Evolutionary conservation across 2,113 vertebrate species (phyloP), one percentile per base, ranked within the genome.

Genomic region (Podocnemis expansa): DNA sequence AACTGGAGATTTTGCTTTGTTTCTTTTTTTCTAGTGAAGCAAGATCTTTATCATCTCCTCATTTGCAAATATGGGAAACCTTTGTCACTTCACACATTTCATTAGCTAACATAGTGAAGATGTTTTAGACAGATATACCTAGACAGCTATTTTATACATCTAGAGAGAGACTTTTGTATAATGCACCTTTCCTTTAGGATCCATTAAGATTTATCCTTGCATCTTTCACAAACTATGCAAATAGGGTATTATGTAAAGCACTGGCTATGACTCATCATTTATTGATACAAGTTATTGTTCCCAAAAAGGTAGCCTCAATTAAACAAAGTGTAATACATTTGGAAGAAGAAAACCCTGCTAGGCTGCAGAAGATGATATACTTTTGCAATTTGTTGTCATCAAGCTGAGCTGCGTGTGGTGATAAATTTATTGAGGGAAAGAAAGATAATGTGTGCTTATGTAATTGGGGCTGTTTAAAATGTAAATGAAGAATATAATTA

Each of bases 191-290:
- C 58, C 85, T 25, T 58, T 85, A 87, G 49, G 89, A 83, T 0
- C 82, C 17, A 45, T 25, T 78, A 93, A 93, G 63, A 80, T n/a
- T 49, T 4, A 93, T 43, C 49, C 58, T 80, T 63, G 0, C 8
- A 78, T 88, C 94, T 84, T 78, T 89, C 34, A 78, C 76, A 90
- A 86, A 29, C 29, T 91, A 67, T 84, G 93, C 83, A 92, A 93
- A 87, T 45, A 58, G 85, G 45, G 34, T 80, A 38, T 94, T 89
- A 94, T 95, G 84, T 80, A 95, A 96, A 93, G 78, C 31, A 73
- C 73, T 82, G 75, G 84, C 49, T 4, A 45, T 87, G 67, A 87
- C 94, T 93, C 63, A 73, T 91, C 92, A 96, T 70, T 82, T 89
- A 86, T 79, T 56, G 91, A 91, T 88, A 89, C 60, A 89, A 58